These are phyloP conservation scores for Azorinus chamasolen DNA, from an alignment of 2,888 invertebrate genomes.

Conservation along the genomic window DNA sequence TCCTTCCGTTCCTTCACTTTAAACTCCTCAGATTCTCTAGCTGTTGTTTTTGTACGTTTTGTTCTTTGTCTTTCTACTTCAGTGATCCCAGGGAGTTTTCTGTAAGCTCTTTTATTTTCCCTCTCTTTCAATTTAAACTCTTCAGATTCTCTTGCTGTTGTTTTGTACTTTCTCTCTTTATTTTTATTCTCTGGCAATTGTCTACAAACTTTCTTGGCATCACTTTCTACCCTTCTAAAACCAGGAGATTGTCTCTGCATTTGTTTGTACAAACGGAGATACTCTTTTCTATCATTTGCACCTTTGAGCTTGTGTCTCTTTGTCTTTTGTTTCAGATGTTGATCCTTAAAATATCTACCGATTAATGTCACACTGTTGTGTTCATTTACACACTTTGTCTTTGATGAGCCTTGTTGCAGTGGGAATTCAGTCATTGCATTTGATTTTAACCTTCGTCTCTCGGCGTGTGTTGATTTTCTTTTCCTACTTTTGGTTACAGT, in stretches of 20 bases:
- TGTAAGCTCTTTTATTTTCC: background rate
- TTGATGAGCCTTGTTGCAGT: no score
- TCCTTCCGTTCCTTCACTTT: slow-evolving; percentile 3
- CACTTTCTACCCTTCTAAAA: no score
- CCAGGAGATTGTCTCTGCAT: slow-evolving; percentile 4
- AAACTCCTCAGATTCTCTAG: slow-evolving; percentile 7
- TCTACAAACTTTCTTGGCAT: background rate
- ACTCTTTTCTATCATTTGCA: background rate
- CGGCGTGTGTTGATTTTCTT: no score
- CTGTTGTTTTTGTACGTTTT: background rate
- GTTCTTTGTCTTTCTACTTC: background rate
- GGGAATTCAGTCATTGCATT: no score
- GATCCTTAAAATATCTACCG: slow-evolving; percentile 4
- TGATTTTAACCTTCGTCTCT: no score
- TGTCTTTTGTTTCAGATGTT: slow-evolving; percentile 1
- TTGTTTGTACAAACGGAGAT: background rate
- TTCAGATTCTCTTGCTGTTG: background rate
- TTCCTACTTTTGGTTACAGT: no score
- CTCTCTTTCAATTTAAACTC: background rate
- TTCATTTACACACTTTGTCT: no score
- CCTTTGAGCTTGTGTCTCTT: no score
- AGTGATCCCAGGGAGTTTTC: slow-evolving; percentile 1
- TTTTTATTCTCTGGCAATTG: background rate
- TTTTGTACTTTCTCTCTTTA: background rate
- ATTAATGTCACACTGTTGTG: no score